These are phyloP conservation scores for Amphiprion clarkii DNA, from an alignment of 2,797 vertebrate genomes.

Conservation along the genomic window DNA sequence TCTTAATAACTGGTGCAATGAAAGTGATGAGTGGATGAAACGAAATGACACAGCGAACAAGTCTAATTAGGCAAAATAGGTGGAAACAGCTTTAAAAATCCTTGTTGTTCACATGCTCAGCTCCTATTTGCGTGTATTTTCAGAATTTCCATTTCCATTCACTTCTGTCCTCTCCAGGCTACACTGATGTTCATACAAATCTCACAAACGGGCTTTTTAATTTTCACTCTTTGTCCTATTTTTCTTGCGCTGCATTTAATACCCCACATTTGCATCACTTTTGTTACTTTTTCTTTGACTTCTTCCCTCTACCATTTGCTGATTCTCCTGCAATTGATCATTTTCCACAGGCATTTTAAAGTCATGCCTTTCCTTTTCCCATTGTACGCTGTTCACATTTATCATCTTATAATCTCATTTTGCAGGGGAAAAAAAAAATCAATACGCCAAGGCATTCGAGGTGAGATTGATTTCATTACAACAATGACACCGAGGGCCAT, in stretches of 20 bases:
- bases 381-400: constrained; percentile 3
- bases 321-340: background rate
- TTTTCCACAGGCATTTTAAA: constrained; percentile 2
- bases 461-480: constrained; percentile 39
- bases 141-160: background rate
- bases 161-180: background rate
- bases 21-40: too few species aligned
- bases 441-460: constrained; percentile 27
- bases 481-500: constrained; percentile 15
- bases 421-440: constrained; percentile 26
- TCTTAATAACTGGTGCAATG: background rate
- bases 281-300: background rate
- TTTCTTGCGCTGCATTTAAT: background rate
- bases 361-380: background rate
- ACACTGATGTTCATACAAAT: background rate
- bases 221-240: background rate
- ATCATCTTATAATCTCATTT: constrained; percentile 7
- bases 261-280: background rate
- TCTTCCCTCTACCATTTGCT: background rate
- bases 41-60: background rate
- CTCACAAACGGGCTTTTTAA: background rate
- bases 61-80: background rate
- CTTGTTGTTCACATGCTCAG: background rate
- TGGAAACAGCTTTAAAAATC: background rate
- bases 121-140: background rate